Percentiles rank a stretch among this genome's conserved stretches.
Evolutionary conservation across 2,888 invertebrate genomes (phyloP).

Genomic region (Amiota communis): DNA sequence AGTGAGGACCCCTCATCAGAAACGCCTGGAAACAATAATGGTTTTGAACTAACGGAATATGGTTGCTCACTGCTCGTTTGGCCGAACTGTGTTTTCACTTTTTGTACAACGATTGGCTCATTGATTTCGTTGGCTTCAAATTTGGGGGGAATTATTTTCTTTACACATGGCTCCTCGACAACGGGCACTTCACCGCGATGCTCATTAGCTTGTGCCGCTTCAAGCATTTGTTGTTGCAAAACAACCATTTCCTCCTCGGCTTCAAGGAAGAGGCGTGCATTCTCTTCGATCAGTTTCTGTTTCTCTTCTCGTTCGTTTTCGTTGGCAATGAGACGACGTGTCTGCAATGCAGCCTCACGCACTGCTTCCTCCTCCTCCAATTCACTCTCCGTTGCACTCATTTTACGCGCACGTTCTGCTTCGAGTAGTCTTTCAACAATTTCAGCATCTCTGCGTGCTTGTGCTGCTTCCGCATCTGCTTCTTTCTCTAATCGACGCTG

Average conservation of each 20-base stretch:
- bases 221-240: constrained; percentile 58
- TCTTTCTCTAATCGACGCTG: constrained; percentile 27
- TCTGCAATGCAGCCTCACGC: constrained; percentile 39
- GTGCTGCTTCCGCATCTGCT: constrained; percentile 43
- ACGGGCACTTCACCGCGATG: constrained; percentile 58
- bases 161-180: constrained; percentile 59
- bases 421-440: constrained; percentile 54
- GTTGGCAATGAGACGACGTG: constrained; percentile 45
- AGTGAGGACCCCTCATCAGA: constrained; percentile 70
- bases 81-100: constrained; percentile 70
- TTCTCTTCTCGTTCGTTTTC: constrained; percentile 53
- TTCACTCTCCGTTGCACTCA: constrained; percentile 57
- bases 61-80: constrained; percentile 60
- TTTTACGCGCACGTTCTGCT: constrained; percentile 54
- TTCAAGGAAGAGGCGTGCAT: constrained; percentile 65
- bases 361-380: constrained; percentile 59
- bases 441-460: constrained; percentile 53
- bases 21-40: constrained; percentile 63
- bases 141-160: constrained; percentile 52
- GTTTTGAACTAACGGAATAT: constrained; percentile 56
- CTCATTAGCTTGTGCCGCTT: constrained; percentile 48
- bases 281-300: constrained; percentile 65
- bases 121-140: constrained; percentile 32
- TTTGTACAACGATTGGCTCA: constrained; percentile 51
- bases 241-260: constrained; percentile 71